Evolutionary conservation across 2,113 vertebrate genomes (phyloP), one percentile per base, ranked within the genome.

Genomic region (Embiotoca jacksoni): DNA sequence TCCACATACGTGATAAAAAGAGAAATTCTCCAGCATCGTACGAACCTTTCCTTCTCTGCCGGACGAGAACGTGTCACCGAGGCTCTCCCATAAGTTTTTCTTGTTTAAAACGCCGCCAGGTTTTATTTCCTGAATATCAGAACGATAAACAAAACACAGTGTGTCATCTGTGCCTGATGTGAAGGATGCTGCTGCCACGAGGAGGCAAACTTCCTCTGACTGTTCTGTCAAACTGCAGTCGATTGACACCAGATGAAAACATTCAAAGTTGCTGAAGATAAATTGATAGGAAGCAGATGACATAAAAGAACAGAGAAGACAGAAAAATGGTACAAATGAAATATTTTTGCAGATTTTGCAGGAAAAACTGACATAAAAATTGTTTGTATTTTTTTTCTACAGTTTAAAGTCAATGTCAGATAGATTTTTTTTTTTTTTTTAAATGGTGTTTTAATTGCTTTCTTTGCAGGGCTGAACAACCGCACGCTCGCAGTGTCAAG

Each of bases 31-130:
- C 23, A 23, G 23, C 23, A 23, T 23, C 13, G 41, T 44, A 11
- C 41, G 41, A 11, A 89, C 75, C 64, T 82, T 77, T 36, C 31
- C 73, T 8, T 76, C 52, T 54, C 39, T 80, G 13, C 74, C 73
- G 31, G 75, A 31, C 0, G 91, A 55, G 53, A 91, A 90, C 32
- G 86, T 4, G 46, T 49, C 93, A 44, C 89, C 92, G 49, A 94
- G 92, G 66, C 94, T 94, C 60, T 97, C 96, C 96, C 97, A 97
- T 63, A 96, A 86, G 59, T 92, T 96, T 61, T 94, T 96, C 88
- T 95, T 96, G 81, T 93, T 95, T 82, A 94, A 79, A 0, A 96
- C 94, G 32, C 96, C 96, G 80, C 96, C 96, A 13, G 95, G 90
- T 67, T 96, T 96, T 0, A 97, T 95, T 46, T 97, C 96, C 96